phyloP scores from a whole-genome alignment of 2,797 vertebrate genomes.

The Clamator glandarius region DNA sequence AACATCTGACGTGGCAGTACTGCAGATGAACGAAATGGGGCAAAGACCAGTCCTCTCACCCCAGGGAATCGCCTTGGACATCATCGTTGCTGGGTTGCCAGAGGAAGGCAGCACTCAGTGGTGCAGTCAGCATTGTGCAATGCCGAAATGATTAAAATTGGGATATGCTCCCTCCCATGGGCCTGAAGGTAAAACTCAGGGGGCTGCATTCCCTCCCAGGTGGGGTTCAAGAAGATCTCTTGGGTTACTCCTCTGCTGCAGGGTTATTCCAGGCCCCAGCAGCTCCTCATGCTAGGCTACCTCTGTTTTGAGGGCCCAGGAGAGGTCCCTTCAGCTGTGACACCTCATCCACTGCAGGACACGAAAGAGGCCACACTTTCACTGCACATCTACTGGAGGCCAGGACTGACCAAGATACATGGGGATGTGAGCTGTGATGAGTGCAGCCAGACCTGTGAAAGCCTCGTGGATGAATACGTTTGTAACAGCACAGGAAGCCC shows the following conservation, averaged over 20 bases:
- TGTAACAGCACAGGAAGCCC: no score
- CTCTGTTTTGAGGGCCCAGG: background rate
- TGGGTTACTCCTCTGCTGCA: background rate
- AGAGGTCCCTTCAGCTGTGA: background rate
- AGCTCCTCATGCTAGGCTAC: background rate
- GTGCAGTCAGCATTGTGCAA: background rate
- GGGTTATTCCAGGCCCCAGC: background rate
- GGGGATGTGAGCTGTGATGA: background rate
- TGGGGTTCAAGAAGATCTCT: background rate
- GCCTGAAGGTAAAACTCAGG: background rate
- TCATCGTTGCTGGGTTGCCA: fast-evolving
- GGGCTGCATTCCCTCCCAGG: background rate
- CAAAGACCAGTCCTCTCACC: background rate
- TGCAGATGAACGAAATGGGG: background rate
- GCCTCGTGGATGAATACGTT: background rate
- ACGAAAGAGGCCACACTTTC: background rate
- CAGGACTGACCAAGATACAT: fast-evolving
- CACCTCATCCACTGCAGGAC: background rate
- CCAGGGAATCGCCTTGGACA: fast-evolving
- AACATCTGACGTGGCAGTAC: fast-evolving
- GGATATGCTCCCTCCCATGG: background rate
- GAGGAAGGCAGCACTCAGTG: background rate
- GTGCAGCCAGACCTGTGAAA: background rate
- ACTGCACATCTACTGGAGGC: background rate
- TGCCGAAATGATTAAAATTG: fast-evolving